These are phyloP conservation scores for Drosophila ananassae DNA, from an alignment of 1,140 invertebrate genomes.

Conservation along the genomic window DNA sequence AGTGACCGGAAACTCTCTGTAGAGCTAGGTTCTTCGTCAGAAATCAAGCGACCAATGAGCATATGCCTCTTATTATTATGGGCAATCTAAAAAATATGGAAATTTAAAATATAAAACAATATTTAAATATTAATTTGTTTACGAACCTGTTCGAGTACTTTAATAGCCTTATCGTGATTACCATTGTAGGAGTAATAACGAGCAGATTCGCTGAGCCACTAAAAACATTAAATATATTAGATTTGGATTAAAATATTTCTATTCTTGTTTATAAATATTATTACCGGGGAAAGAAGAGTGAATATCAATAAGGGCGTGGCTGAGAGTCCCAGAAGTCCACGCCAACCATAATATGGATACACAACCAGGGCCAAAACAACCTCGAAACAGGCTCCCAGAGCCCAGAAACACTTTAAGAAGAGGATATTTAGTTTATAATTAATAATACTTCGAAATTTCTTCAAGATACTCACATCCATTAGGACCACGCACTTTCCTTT, in stretches of 20 bases:
- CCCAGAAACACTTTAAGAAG: conserved; percentile 94
- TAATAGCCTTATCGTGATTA: conserved; percentile 92
- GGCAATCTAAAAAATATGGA: conserved; percentile 85
- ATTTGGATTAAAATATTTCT: neutral
- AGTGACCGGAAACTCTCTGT: conserved; percentile 91
- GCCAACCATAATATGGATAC: conserved; percentile 96
- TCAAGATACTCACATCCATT: conserved; percentile 91
- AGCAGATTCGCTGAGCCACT: conserved; percentile 87
- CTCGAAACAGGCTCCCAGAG: conserved; percentile 96
- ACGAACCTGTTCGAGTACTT: conserved; percentile 91
- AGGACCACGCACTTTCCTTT: conserved; percentile 97
- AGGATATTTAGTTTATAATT: neutral
- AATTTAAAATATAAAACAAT: neutral
- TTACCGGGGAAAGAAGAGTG: conserved; percentile 87
- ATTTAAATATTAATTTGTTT: fast-evolving
- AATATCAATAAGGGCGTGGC: conserved; percentile 95
- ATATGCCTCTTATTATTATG: conserved; percentile 95
- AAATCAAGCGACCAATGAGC: conserved; percentile 93
- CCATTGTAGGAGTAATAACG: conserved; percentile 94
- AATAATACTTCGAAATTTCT: neutral
- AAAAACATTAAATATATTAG: neutral
- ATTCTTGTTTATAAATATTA: neutral
- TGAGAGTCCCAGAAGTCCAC: conserved; percentile 95
- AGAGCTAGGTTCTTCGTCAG: conserved; percentile 89
- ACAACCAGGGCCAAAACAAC: conserved; percentile 95